Evolutionary conservation across 1,140 invertebrate species (phyloP).

Genomic region (Lepidostoma basale): DNA sequence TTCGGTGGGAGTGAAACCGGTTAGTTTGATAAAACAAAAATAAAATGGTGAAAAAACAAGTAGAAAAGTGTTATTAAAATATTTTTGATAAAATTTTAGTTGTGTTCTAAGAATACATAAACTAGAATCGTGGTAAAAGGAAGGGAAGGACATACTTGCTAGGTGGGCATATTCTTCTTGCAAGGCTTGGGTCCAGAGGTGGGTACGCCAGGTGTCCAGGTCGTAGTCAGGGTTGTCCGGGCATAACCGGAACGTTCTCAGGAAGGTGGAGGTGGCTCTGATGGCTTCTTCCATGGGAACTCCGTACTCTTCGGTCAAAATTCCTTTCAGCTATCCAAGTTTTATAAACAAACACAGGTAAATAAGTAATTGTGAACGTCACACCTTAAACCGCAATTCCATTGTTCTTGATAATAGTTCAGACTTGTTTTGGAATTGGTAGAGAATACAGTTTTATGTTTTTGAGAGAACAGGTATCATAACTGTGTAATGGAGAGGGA

Average conservation of each 20-base stretch:
- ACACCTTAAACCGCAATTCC: too few relatives aligned
- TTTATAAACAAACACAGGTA: conserved; percentile 22
- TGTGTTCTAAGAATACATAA: conserved; percentile 1
- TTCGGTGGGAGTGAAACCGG: too few relatives aligned
- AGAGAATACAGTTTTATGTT: too few relatives aligned
- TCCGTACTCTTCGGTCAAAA: conserved; percentile 70
- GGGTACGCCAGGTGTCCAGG: conserved; percentile 75
- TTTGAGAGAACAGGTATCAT: too few relatives aligned
- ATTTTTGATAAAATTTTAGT: neutral
- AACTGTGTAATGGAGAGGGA: too few relatives aligned
- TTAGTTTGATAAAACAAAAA: too few relatives aligned
- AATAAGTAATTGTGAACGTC: conserved; percentile 2
- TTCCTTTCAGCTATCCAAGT: conserved; percentile 66
- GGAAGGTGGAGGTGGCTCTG: conserved; percentile 68
- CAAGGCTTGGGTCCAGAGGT: conserved; percentile 77
- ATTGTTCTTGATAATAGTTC: neutral
- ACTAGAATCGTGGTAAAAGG: too few relatives aligned
- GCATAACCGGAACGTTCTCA: conserved; percentile 76
- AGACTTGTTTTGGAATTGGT: too few relatives aligned
- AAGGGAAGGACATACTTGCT: conserved; percentile 68
- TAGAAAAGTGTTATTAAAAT: too few relatives aligned
- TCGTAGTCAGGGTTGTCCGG: conserved; percentile 74
- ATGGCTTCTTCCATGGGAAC: conserved; percentile 66
- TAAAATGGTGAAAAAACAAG: too few relatives aligned
- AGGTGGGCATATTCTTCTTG: conserved; percentile 74